phyloP scores from a whole-genome alignment of 2,113 vertebrate species.

The Chrysemys picta region DNA sequence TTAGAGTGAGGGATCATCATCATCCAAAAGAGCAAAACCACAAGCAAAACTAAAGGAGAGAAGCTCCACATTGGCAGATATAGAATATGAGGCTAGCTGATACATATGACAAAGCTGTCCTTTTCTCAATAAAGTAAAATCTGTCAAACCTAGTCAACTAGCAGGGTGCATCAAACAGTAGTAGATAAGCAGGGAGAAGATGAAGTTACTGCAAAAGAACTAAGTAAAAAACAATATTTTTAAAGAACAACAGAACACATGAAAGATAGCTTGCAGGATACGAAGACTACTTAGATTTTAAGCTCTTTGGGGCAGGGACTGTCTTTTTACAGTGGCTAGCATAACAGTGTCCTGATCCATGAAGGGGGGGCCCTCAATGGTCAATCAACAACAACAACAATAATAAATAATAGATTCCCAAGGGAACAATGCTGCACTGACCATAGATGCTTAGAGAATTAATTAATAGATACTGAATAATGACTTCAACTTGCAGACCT shows the following conservation, averaged over 20 bases:
- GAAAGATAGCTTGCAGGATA: neutral
- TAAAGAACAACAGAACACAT: neutral
- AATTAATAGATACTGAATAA: neutral
- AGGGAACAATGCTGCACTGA: neutral
- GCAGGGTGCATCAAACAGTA: neutral
- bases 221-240: neutral
- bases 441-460: neutral
- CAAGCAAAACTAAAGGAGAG: neutral
- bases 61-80: neutral
- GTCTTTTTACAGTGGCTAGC: neutral
- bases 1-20: too few species aligned
- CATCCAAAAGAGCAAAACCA: too few species aligned
- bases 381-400: too few species aligned
- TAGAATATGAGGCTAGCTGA: neutral
- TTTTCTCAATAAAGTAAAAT: neutral
- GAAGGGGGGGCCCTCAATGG: too few species aligned
- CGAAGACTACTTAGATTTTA: neutral
- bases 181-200: neutral
- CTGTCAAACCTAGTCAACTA: neutral
- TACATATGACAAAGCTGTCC: neutral
- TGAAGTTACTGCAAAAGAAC: neutral
- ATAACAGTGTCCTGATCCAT: neutral
- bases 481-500: neutral
- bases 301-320: neutral
- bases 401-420: neutral